Evolutionary conservation across 2,888 invertebrate species (phyloP), one percentile per base, ranked within the genome.

Genomic region (Periphyllus acericola): DNA sequence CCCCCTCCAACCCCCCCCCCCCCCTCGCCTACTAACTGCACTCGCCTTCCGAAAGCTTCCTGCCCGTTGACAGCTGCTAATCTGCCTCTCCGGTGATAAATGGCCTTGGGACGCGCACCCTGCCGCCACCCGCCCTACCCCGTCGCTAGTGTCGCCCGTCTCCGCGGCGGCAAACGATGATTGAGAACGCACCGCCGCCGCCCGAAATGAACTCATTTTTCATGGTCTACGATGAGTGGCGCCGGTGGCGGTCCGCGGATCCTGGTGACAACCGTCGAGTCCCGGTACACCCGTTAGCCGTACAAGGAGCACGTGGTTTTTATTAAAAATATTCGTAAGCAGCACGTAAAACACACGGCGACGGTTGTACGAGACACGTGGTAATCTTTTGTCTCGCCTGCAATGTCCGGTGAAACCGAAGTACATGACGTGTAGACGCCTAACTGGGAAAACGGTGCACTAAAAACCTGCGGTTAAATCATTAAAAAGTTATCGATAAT

Each of bases 61-160:
- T 74, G 60, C 32, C 80, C 80, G 86, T 72, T 87, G 80, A 87
- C 80, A 80, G 80, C 86, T 36, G 80, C 86, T 87, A 80, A 87
- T 87, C 86, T 87, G 86, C 86, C 86, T 80, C 86, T 40, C 55
- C 80, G 72, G 79, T 87, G 86, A 87, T 87, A 81, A 87, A 87
- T 80, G 80, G 72, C 80, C 84, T 71, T 11, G 68, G 76, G 78
- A 66, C 60, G n/a, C 19, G 1, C 11, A 46, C 46, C 46, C 46
- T 46, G 46, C 46, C 46, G 46, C 46, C 46, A 46, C 11, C 14
- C 46, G n/a, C n/a, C n/a, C n/a, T n/a, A n/a, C 14, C 46, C 46
- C 14, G 14, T 46, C 14, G 46, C 46, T 25, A n/a, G n/a, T 32
- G 17, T 46, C 75, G 46, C 36, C 17, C 74, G 19, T 46, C 68